Evolutionary conservation across 1,140 invertebrate species (phyloP).

Genomic region (Notospermus geniculatus): DNA sequence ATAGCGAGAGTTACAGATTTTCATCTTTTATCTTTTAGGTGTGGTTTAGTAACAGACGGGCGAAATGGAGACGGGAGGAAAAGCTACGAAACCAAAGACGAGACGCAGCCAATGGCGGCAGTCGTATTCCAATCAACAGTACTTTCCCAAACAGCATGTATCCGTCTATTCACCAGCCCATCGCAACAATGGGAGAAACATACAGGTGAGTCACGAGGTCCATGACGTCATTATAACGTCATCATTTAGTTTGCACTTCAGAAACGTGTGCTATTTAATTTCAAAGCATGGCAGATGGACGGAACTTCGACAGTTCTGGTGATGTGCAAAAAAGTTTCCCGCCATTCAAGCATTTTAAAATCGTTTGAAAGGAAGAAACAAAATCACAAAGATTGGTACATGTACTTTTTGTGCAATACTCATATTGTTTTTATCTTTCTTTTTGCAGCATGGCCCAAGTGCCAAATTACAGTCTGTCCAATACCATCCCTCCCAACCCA

Average conservation of each 20-base stretch:
- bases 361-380: too few species aligned
- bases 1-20: too few species aligned
- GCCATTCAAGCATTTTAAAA: too few species aligned
- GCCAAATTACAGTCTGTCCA: constrained; percentile 55
- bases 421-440: constrained; percentile 9
- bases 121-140: constrained; percentile 73
- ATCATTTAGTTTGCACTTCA: background rate
- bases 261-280: too few species aligned
- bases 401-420: too few species aligned
- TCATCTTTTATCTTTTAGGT: constrained; percentile 63
- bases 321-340: too few species aligned
- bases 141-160: constrained; percentile 91
- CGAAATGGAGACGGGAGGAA: constrained; percentile 97
- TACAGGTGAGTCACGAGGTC: constrained; percentile 71
- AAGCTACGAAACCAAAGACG: constrained; percentile 85
- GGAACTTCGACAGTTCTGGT: too few species aligned
- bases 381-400: too few species aligned
- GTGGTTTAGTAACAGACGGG: constrained; percentile 97
- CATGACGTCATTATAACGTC: background rate
- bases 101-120: constrained; percentile 46
- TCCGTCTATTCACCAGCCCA: constrained; percentile 88
- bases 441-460: constrained; percentile 55
- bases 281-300: too few species aligned
- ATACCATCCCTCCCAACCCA: constrained; percentile 59
- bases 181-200: constrained; percentile 87